Base-by-base conservation (phyloP, 2,113 vertebrate species). In the Bujurquina vittata region DNA sequence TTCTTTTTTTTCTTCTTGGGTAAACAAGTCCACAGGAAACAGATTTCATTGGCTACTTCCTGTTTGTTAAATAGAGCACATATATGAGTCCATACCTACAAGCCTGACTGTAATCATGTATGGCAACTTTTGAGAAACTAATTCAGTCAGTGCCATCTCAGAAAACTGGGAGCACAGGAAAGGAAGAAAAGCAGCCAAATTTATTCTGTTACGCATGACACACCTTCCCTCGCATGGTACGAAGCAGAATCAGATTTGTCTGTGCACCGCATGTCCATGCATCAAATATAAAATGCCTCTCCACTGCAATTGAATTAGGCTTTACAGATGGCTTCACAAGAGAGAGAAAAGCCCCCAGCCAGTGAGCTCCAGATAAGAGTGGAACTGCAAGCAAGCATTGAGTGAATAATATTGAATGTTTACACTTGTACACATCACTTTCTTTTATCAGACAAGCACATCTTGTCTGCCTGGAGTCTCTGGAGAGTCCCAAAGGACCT, bases 341-440 rank as follows among this genome's bases (percentile, higher is more conserved):
- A 84, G 31, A 62, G 5, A 80, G 76, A 87, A 67, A 60, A 76
- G 79, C 86, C 86, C 63, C 40, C 74, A 75, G 79, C 84, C 72
- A 82, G 37, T 12, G 23, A 88, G 83, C 85, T 87, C 75, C 80
- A 88, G 88, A 92, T 91, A 88, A 89, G 89, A 81, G 20, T 4
- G 23, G 55, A 81, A 80, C 60, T 80, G 79, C 75, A 23, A 56
- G 73, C 65, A 55, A 84, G 85, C 87, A 65, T 55, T 12, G 33
- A 85, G 62, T 77, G 87, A 88, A 90, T 79, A 84, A 90, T 81
- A 88, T 77, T 86, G 79, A 89, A 80, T 92, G 93, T 94, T 95
- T 95, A 94, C 93, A 91, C 87, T 92, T 89, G 87, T 88, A 79
- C 86, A 90, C 90, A 85, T 94, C 92, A 83, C 85, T 89, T 89